A percentile compares a stretch with the other conserved stretches of the same genome.
These are phyloP conservation scores for Dysmachus trigonus DNA, from an alignment of 2,888 invertebrate genomes.

Conservation along the genomic window DNA sequence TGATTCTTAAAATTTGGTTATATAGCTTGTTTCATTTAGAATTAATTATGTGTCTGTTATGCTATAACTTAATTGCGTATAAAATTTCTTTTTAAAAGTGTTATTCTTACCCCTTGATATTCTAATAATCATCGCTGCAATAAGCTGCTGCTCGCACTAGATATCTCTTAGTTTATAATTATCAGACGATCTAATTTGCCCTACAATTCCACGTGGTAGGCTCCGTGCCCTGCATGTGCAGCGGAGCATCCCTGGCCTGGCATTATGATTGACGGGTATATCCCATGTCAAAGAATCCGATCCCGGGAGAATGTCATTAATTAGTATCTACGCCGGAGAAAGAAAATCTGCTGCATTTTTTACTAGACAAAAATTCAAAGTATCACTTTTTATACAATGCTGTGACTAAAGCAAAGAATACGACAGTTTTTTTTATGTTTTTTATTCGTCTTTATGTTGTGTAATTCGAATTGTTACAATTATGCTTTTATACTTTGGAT, in stretches of 20 bases:
- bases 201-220: not conserved
- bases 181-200: not conserved
- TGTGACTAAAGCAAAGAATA: not conserved
- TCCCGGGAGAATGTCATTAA: conserved; percentile 3
- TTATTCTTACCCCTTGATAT: too few relatives aligned
- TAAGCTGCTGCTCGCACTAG: too few relatives aligned
- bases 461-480: not conserved
- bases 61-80: too few relatives aligned
- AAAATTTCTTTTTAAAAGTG: too few relatives aligned
- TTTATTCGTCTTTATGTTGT: not conserved
- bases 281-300: conserved; percentile 1
- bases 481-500: too few relatives aligned
- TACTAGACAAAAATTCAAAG: not conserved
- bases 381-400: not conserved
- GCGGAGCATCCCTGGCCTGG: not conserved
- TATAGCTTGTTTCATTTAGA: too few relatives aligned
- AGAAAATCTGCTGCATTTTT: not conserved
- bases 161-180: too few relatives aligned
- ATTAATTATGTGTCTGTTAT: too few relatives aligned
- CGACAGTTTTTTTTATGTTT: not conserved
- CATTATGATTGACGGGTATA: conserved; percentile 2
- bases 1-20: too few relatives aligned
- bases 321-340: not conserved
- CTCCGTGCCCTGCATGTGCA: not conserved
- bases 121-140: too few relatives aligned